Base-by-base conservation (phyloP, 2,113 vertebrate species). In the Erythrocercus mccallii region DNA sequence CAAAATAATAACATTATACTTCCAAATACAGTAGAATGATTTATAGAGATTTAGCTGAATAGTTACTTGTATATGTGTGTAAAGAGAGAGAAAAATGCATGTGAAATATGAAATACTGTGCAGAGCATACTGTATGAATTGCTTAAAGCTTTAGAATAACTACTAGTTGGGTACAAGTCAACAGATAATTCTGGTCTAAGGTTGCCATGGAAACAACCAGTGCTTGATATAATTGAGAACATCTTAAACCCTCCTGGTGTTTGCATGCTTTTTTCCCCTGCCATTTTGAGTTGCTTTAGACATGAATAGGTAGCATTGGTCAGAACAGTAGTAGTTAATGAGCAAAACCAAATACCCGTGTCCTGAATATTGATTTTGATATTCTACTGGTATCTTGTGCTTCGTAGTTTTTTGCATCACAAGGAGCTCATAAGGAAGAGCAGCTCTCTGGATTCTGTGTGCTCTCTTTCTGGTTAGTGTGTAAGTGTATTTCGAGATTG, bases 201-300 rank as follows among this genome's bases (percentile, higher is more conserved):
- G 98, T 98, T 98, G 97, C 98, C 98, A 98, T 98, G 98, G 98
- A 97, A 98, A 98, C 98, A 98, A 97, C 96, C 98, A 97, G 97
- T 97, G 97, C 98, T 98, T 96, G 97, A 97, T 98, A 98, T 98
- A 98, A 98, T 97, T 97, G 98, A 98, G 98, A 98, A 97, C 98
- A 98, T 98, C 97, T 97, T 97, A 98, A 98, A 98, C 97, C 97
- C 98, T 98, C 97, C 97, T 98, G 96, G 97, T 93, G 90, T 98
- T 98, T 86, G 95, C 97, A 95, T 96, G 94, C 96, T 94, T 96
- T 97, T 90, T 97, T 50, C 95, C 97, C 95, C 98, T 98, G 98
- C 98, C 98, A 98, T 98, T 98, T 98, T 98, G 98, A 97, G 97
- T 96, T 97, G 96, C 96, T 97, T 87, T 96, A 94, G 92, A 96